Conservation (phyloP, 2,888 invertebrate species). For the Rhamphomyia laevipes region DNA sequence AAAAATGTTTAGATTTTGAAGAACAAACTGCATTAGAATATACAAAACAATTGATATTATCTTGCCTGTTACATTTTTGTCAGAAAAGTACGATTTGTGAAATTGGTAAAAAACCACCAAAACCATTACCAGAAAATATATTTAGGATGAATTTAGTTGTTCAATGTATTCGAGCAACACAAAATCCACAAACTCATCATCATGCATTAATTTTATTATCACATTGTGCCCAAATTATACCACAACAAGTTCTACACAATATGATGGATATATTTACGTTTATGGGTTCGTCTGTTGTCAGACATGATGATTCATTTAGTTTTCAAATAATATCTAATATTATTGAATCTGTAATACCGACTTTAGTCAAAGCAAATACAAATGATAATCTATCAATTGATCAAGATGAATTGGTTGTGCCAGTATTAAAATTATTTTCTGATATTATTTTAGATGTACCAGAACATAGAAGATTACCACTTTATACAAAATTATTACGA, state of each 20-base stretch:
- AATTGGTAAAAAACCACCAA: conserved; percentile 37
- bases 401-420: conserved; percentile 38
- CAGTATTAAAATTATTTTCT: conserved; percentile 78
- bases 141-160: conserved; percentile 44
- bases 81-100: conserved; percentile 41
- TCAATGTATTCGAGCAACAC: conserved; percentile 78
- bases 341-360: conserved; percentile 80
- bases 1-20: conserved; percentile 67
- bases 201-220: conserved; percentile 78
- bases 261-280: conserved; percentile 97
- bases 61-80: conserved; percentile 61
- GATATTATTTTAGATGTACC: conserved; percentile 87
- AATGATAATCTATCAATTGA: conserved; percentile 2
- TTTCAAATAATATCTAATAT: conserved; percentile 86
- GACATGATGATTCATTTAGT: conserved; percentile 91
- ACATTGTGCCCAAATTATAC: conserved; percentile 63
- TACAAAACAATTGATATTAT: conserved; percentile 73
- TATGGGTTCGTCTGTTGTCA: conserved; percentile 85
- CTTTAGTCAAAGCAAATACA: conserved; percentile 50
- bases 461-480: conserved; percentile 71
- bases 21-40: conserved; percentile 77
- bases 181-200: conserved; percentile 92
- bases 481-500: conserved; percentile 68
- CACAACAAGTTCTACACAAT: conserved; percentile 77
- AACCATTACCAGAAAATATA: conserved; percentile 36